These are phyloP conservation scores for Oceanodroma leucorhoa DNA, from an alignment of 2,797 vertebrate genomes.

Conservation along the genomic window DNA sequence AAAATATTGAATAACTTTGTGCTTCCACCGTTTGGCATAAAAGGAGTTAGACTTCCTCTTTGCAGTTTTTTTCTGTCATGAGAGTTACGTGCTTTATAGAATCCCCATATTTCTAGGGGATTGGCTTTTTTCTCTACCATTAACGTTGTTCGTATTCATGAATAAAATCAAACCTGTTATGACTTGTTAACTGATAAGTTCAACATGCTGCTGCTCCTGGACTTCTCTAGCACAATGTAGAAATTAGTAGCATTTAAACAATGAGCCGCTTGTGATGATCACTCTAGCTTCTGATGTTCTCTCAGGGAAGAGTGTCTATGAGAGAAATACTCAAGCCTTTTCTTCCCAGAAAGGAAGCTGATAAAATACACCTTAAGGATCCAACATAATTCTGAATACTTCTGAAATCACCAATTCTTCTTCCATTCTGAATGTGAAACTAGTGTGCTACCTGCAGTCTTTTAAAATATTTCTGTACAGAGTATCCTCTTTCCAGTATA, in stretches of 20 bases:
- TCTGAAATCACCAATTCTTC: neutral
- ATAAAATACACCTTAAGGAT: neutral
- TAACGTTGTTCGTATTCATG: neutral
- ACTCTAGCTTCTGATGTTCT: neutral
- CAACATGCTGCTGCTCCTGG: neutral
- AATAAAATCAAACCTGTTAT: neutral
- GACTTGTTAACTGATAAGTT: neutral
- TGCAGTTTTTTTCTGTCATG: neutral
- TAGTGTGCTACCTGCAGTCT: neutral
- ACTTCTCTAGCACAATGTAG: neutral
- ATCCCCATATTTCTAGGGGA: neutral
- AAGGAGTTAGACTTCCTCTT: neutral
- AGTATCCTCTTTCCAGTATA: neutral
- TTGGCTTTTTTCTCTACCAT: neutral
- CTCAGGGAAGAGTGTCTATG: neutral
- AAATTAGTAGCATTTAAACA: neutral
- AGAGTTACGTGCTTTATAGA: neutral
- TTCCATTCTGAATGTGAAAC: neutral
- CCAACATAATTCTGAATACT: neutral
- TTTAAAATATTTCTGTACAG: neutral
- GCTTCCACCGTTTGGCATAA: neutral
- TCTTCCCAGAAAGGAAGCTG: neutral
- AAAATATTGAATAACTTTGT: neutral
- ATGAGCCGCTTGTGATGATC: accelerated
- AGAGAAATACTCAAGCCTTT: neutral